Evolutionary conservation across 2,797 vertebrate species (phyloP), one percentile per base, ranked within the genome.

Genomic region (Avahi laniger): DNA sequence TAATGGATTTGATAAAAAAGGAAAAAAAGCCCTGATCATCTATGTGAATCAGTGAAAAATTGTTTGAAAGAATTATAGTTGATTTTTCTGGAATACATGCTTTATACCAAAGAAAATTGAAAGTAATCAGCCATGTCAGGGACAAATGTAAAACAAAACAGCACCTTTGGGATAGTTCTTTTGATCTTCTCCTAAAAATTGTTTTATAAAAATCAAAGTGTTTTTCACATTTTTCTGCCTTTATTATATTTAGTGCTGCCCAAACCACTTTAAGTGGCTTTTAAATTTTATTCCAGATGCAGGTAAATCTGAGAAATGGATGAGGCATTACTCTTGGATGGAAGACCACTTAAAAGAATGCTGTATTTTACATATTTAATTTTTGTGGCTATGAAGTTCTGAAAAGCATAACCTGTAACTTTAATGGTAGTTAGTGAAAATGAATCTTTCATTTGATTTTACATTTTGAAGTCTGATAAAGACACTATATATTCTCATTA

Each of bases 361-460:
- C 20, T 78, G 12, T 90, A 79, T 93, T 96, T 95, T 91, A 72
- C 14, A 46, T 83, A 79, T 79, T 95, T 91, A 93, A 69, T 90
- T 86, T 83, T 50, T 93, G 26, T 84, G 38, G 9, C n/a, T 92
- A 4, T 81, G 73, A 70, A 59, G 76, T 92, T 91, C 48, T 91
- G 63, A 92, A 89, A 96, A 78, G 69, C 33, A 73, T 86, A 78
- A 78, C 59, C 41, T 93, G 38, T 94, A 69, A 61, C 18, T n/a
- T 89, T 93, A 65, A 83, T 96, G 75, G 61, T 93, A 54, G 83
- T 85, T 72, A 91, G 26, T 93, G 13, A 65, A 95, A 83, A 93
- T 89, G 41, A 91, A 41, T 81, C 17, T 93, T 72, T 96, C 6
- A 78, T 73, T 91, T 81, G 30, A 69, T 91, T 94, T 96, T 82